Conservation (phyloP, 1,140 invertebrate genomes). For the Drosophila oshimai region DNA sequence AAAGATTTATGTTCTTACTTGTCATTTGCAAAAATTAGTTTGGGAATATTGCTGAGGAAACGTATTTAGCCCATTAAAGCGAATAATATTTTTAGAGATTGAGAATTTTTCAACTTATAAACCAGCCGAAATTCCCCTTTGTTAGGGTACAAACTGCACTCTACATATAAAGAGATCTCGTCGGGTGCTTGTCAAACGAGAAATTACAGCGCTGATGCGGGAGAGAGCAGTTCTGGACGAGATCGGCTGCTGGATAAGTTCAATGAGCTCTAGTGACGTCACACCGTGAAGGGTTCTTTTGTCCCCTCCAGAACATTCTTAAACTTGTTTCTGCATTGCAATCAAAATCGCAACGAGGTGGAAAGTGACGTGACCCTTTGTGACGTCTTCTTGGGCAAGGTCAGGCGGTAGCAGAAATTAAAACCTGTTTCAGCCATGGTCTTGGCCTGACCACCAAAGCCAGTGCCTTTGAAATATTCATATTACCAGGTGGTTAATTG, state of each 20-base stretch:
- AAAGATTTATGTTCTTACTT: too few relatives aligned
- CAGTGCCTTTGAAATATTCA: not conserved
- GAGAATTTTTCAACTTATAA: not conserved
- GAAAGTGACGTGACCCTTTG: not conserved
- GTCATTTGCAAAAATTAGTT: too few relatives aligned
- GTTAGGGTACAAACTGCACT: slow-evolving; percentile 14
- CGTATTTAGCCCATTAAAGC: too few relatives aligned
- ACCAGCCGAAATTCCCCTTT: not conserved
- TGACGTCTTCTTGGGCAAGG: slow-evolving; percentile 30
- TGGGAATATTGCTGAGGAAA: too few relatives aligned
- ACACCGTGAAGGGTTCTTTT: slow-evolving; percentile 1
- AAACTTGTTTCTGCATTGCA: slow-evolving; percentile 1
- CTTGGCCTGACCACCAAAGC: not conserved
- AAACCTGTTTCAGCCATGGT: slow-evolving; percentile 19
- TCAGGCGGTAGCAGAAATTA: slow-evolving; percentile 8
- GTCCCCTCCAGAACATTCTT: slow-evolving; percentile 1
- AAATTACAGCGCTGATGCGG: not conserved
- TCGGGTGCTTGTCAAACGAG: slow-evolving; percentile 5
- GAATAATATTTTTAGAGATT: too few relatives aligned
- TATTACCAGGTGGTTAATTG: slow-evolving; percentile 30
- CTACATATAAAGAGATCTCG: not conserved
- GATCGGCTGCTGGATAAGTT: slow-evolving; percentile 37
- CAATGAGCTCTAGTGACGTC: slow-evolving; percentile 50
- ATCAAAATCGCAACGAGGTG: not conserved
- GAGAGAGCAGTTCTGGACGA: not conserved